Evolutionary conservation across 64 coral and sea anemone genomes (phyloP).

Genomic region (Exaiptasia diaphana): DNA sequence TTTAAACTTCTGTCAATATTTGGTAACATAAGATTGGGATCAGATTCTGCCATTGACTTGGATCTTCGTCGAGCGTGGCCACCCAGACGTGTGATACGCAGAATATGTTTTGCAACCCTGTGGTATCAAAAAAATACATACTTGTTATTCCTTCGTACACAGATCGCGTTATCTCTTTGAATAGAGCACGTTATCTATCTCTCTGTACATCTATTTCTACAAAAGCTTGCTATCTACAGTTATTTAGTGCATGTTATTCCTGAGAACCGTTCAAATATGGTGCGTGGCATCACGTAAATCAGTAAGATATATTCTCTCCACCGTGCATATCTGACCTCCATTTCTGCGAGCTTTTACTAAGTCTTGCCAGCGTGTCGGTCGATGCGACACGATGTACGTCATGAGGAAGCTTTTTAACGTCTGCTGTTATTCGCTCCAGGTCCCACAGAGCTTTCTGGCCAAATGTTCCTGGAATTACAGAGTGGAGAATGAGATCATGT

Average conservation of each 20-base stretch:
- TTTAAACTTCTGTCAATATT: constrained; percentile 44
- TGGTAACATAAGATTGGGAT: constrained; percentile 22
- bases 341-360: constrained; percentile 24
- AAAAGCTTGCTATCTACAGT: no score
- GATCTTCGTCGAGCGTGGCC: neutral
- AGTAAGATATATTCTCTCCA: no score
- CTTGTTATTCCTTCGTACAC: neutral
- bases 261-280: no score
- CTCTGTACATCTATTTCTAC: neutral
- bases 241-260: no score
- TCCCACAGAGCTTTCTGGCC: constrained; percentile 80
- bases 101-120: constrained; percentile 73
- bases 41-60: neutral
- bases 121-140: neutral
- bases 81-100: constrained; percentile 48
- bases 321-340: constrained; percentile 77
- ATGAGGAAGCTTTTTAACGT: constrained; percentile 37
- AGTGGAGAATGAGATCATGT: no score
- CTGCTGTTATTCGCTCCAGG: constrained; percentile 48
- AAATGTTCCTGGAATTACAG: constrained; percentile 59
- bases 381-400: constrained; percentile 73
- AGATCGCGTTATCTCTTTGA: no score
- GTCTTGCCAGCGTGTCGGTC: constrained; percentile 45
- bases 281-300: no score
- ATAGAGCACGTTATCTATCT: neutral